A percentile compares a stretch with the other conserved stretches of the same genome.
Conservation (phyloP, 2,888 invertebrate genomes). For the Xestia sexstrigata region DNA sequence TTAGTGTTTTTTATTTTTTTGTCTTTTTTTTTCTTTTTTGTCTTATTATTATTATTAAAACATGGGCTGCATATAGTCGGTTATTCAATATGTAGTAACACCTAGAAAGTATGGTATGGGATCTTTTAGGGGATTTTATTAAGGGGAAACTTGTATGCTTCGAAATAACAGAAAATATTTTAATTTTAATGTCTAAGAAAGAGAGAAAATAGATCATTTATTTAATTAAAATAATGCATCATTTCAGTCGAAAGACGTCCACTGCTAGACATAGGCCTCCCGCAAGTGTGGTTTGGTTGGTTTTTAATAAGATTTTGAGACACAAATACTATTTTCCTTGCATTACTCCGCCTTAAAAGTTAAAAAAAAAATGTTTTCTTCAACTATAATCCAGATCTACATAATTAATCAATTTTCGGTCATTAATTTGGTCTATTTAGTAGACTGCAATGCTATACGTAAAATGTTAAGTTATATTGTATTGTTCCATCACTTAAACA, state of each 20-base stretch:
- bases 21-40: no score
- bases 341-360: no score
- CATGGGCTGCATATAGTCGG: conserved; percentile 55
- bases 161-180: not conserved
- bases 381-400: not conserved
- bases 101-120: conserved; percentile 60
- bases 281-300: no score
- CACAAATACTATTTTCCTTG: not conserved
- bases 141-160: conserved; percentile 29
- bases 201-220: not conserved
- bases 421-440: not conserved
- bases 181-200: not conserved
- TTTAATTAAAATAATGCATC: not conserved
- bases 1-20: no score
- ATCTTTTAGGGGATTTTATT: conserved; percentile 59
- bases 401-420: not conserved
- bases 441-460: not conserved
- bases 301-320: no score
- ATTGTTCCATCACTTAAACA: not conserved
- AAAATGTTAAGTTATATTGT: not conserved
- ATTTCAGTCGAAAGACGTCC: no score
- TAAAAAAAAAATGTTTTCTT: not conserved
- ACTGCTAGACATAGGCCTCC: no score
- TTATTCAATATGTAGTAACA: conserved; percentile 70
- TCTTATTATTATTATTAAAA: no score